Conservation (phyloP, 2,888 invertebrate genomes). For the Lapara coniferarum region DNA sequence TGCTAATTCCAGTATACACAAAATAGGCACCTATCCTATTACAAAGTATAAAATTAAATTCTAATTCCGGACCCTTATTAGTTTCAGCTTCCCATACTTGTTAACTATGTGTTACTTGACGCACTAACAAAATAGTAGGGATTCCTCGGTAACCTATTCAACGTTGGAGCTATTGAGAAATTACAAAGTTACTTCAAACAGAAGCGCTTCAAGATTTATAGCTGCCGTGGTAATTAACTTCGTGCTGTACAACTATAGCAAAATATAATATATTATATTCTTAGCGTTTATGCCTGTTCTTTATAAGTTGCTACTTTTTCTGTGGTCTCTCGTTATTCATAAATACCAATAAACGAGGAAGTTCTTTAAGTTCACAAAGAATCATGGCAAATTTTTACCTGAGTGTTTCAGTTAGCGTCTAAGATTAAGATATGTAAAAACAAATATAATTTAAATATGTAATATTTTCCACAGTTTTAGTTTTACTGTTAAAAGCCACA, state of each 20-base stretch:
- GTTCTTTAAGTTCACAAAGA: background rate
- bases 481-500: no score
- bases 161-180: slow-evolving; percentile 21
- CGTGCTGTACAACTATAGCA: slow-evolving; percentile 1
- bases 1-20: no score
- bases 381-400: no score
- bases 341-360: background rate
- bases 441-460: no score
- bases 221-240: slow-evolving; percentile 15
- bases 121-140: slow-evolving; percentile 18
- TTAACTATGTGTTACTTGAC: slow-evolving; percentile 22
- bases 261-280: background rate
- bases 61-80: slow-evolving; percentile 10
- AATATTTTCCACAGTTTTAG: no score
- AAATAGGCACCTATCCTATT: background rate
- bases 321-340: background rate
- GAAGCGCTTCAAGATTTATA: slow-evolving; percentile 21
- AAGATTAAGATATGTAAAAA: no score
- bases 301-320: background rate
- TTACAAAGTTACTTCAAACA: slow-evolving; percentile 22
- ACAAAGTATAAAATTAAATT: slow-evolving; percentile 4
- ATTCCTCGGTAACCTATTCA: slow-evolving; percentile 20
- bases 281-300: background rate
- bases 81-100: slow-evolving; percentile 22
- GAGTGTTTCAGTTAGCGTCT: no score